These are phyloP conservation scores for Simalia tracyae DNA, from an alignment of 2,797 vertebrate genomes.

Conservation along the genomic window DNA sequence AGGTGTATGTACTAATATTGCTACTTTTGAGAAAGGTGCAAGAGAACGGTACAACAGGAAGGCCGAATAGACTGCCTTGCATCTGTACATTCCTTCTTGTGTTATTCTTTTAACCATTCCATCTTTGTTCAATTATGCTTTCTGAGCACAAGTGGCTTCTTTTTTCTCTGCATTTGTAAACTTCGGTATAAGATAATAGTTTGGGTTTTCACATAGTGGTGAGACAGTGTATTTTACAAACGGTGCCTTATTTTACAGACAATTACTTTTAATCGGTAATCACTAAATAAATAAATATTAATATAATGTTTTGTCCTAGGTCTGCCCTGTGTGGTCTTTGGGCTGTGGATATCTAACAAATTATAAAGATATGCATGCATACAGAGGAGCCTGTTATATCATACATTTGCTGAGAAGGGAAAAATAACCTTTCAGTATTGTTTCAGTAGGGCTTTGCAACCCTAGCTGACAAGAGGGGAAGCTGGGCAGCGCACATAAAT, in stretches of 20 bases:
- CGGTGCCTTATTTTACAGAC: neutral
- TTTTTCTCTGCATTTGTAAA: neutral
- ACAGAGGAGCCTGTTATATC: neutral
- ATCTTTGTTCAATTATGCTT: neutral
- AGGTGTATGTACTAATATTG: neutral
- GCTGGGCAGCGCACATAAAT: too few relatives aligned
- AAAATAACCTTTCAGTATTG: neutral
- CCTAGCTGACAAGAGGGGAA: neutral
- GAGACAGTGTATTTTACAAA: neutral
- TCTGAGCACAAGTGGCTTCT: neutral
- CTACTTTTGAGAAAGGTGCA: neutral
- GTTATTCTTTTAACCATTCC: neutral
- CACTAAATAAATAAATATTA: neutral
- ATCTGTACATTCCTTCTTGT: neutral
- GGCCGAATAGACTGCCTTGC: neutral
- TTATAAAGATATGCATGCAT: neutral
- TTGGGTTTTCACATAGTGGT: neutral
- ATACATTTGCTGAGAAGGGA: neutral
- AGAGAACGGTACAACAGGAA: neutral
- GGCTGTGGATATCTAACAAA: neutral
- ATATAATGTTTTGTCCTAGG: neutral
- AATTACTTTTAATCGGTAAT: neutral
- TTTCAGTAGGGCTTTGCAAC: neutral
- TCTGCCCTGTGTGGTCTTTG: neutral
- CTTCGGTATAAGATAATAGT: neutral